Base-by-base conservation (phyloP, 2,888 invertebrate genomes). In the Magallana nippona region DNA sequence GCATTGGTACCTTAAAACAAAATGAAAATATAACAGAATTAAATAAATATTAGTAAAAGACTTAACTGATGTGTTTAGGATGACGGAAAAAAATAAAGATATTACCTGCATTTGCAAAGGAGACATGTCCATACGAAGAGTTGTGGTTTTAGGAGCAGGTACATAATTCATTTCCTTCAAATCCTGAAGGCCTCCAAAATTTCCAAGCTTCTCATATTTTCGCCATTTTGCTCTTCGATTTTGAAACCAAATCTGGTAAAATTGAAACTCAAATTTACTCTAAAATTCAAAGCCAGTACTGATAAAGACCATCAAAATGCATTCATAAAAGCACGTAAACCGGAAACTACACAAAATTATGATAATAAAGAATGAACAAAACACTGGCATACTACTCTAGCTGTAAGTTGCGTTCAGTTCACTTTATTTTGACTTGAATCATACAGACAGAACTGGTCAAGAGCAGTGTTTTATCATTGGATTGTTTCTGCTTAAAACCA, bases 221-320 rank as follows among this genome's bases (percentile, higher is more conserved):
- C 93, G 79, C 93, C 93, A 93, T 84, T 93, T 93, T 27, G 93
- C 93, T 78, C 93, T 82, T 27, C 93, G 82, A 85, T 93, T 93
- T 84, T 93, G 93, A 85, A 93, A 93, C 93, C 93, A 93, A 44
- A 93, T 92, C 93, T 93, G 84, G 2, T 78, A 17, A 58, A 15
- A 60, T 60, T 60, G 5, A n/a, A n/a, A 60, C 17, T n/a, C 17
- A 60, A 60, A 60, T n/a, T 15, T n/a, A 15, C 17, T 79, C 55
- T 44, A 44, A 17, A 79, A 10, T 15, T 79, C 5, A 55, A 82
- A 78, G 5, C 17, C 0, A 17, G 44, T 56, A 8, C 5, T 44
- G 44, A 44, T 44, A 44, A 44, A 44, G 44, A 44, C 8, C 44
- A 44, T 44, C 44, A 44, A 44, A 44, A 5, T 44, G 44, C 44